Conservation (phyloP, 2,113 vertebrate species). For the Oreochromis spilurus region DNA sequence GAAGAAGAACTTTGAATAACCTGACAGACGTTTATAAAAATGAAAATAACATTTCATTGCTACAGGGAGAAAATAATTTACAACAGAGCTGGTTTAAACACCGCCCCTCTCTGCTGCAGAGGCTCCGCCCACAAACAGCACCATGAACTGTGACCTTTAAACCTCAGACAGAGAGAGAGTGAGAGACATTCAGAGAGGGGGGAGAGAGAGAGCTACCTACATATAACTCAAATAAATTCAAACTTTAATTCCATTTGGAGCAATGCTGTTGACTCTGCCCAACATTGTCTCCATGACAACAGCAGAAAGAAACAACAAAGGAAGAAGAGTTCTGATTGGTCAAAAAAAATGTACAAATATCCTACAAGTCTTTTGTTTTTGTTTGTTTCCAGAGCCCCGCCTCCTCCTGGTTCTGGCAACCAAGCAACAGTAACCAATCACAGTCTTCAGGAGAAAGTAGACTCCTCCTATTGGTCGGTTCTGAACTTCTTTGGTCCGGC, state of each 20-base stretch:
- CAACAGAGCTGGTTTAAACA: slow-evolving; percentile 36
- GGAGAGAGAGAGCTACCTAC: background rate
- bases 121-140: background rate
- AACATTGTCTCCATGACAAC: background rate
- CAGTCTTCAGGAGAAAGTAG: background rate
- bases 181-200: background rate
- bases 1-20: background rate
- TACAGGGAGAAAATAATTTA: slow-evolving; percentile 69
- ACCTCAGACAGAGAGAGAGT: background rate
- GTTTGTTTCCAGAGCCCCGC: background rate
- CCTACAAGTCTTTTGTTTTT: slow-evolving; percentile 34
- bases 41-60: slow-evolving; percentile 34
- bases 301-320: slow-evolving; percentile 7
- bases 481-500: slow-evolving; percentile 82
- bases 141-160: background rate
- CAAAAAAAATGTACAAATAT: slow-evolving; percentile 41
- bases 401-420: background rate
- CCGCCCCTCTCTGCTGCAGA: background rate
- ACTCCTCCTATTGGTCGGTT: slow-evolving; percentile 74
- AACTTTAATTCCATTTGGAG: background rate
- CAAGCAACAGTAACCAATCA: background rate
- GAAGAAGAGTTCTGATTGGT: background rate
- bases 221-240: background rate
- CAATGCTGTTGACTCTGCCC: background rate
- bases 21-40: slow-evolving; percentile 44